phyloP scores from a whole-genome alignment of 2,113 vertebrate genomes.

The Pterocles burchelli region DNA sequence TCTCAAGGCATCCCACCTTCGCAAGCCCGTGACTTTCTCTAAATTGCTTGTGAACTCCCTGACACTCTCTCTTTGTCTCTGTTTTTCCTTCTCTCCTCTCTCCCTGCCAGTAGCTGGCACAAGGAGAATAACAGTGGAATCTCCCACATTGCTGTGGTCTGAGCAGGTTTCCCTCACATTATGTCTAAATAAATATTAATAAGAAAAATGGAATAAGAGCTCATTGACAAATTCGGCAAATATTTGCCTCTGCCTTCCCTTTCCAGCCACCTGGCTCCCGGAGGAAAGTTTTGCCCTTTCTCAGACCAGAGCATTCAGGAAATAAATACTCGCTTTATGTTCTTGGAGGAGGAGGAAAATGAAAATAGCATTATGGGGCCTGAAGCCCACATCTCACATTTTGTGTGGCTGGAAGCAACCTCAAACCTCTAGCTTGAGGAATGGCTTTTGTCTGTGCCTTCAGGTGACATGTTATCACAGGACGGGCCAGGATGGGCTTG shows the following conservation, averaged over 20 bases:
- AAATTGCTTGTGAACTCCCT: neutral
- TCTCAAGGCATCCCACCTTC: neutral
- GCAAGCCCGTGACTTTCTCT: neutral
- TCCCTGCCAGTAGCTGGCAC: neutral
- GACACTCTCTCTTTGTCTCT: neutral
- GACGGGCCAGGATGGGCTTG: neutral
- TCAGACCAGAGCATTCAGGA: constrained; percentile 17
- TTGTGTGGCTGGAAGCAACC: neutral
- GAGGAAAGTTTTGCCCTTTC: constrained; percentile 43
- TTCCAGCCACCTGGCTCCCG: neutral
- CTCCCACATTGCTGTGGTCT: constrained; percentile 44
- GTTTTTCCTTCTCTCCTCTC: neutral
- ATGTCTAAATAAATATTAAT: constrained; percentile 62
- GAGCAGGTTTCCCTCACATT: constrained; percentile 51
- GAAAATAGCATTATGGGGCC: neutral
- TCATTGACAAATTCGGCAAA: constrained; percentile 61
- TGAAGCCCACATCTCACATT: neutral
- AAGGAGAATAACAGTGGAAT: constrained; percentile 17
- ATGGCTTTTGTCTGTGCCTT: neutral
- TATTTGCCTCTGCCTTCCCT: constrained; percentile 46
- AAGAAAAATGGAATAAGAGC: constrained; percentile 61
- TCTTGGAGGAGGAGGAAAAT: constrained; percentile 19
- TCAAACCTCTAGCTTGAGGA: neutral
- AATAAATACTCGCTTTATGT: constrained; percentile 36
- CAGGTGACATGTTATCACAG: neutral